These are phyloP conservation scores for Drosophila pseudoananassae DNA, from an alignment of 1,140 invertebrate genomes.

Conservation along the genomic window DNA sequence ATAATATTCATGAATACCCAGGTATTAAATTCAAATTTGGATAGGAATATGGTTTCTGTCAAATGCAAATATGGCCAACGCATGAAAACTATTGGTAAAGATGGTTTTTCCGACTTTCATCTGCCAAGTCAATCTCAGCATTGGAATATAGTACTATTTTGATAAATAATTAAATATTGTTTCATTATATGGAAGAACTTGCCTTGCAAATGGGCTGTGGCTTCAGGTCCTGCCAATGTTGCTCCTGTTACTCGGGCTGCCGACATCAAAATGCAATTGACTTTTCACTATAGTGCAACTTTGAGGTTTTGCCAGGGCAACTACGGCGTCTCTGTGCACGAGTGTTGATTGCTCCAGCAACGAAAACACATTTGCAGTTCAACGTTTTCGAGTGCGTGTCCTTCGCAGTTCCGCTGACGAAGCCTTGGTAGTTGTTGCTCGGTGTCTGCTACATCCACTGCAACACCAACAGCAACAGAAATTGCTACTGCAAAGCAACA, in stretches of 20 bases:
- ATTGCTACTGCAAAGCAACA: slow-evolving; percentile 26
- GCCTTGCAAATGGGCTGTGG: slow-evolving; percentile 51
- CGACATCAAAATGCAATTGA: slow-evolving; percentile 79
- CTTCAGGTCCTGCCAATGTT: slow-evolving; percentile 30
- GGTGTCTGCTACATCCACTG: background rate
- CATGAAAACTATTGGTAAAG: background rate
- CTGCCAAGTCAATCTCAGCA: slow-evolving; percentile 10
- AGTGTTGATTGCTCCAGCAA: slow-evolving; percentile 55
- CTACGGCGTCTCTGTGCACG: slow-evolving; percentile 6
- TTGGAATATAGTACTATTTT: slow-evolving; percentile 61
- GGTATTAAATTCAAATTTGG: slow-evolving; percentile 5
- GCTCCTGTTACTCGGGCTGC: slow-evolving; percentile 25
- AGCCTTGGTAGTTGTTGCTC: slow-evolving; percentile 19
- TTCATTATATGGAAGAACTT: slow-evolving; percentile 57
- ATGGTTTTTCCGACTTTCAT: background rate
- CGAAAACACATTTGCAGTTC: slow-evolving; percentile 51
- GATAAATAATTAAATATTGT: slow-evolving; percentile 79
- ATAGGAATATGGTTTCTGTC: slow-evolving; percentile 6
- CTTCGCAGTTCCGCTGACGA: slow-evolving; percentile 60
- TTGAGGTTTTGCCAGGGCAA: slow-evolving; percentile 63
- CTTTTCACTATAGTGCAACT: slow-evolving; percentile 75
- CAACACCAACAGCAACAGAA: slow-evolving; percentile 1
- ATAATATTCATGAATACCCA: slow-evolving; percentile 4
- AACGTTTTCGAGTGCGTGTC: slow-evolving; percentile 39
- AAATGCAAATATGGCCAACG: slow-evolving; percentile 19